Evolutionary conservation across 1,140 invertebrate species (phyloP).

Genomic region (Andricus grossulariae): DNA sequence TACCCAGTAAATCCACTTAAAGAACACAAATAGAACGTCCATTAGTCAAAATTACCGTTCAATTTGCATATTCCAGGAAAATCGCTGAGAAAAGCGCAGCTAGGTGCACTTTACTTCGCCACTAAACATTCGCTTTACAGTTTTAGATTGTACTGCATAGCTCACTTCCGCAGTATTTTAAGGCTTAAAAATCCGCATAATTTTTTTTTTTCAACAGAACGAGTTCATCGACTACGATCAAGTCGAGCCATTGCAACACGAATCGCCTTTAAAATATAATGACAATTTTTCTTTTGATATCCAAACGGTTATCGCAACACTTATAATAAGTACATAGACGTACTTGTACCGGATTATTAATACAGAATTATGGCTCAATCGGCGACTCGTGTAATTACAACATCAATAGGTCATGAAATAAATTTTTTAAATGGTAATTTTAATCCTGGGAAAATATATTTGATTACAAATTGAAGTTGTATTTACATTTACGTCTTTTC

Average conservation of each 20-base stretch:
- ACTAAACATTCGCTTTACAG: constrained; percentile 13
- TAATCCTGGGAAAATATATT: no score
- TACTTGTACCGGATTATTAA: constrained; percentile 3
- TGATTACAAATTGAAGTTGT: no score
- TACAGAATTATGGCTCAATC: not conserved
- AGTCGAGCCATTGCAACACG: not conserved
- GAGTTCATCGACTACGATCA: not conserved
- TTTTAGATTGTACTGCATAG: constrained; percentile 5
- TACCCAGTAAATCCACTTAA: not conserved
- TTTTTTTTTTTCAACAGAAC: not conserved
- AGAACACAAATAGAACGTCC: constrained; percentile 18
- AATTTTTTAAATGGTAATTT: no score
- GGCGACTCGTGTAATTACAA: not conserved
- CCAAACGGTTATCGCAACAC: constrained; percentile 9
- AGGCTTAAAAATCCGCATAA: not conserved
- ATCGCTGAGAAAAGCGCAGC: constrained; percentile 9
- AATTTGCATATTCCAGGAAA: not conserved
- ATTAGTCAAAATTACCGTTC: constrained; percentile 10
- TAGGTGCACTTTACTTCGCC: constrained; percentile 12
- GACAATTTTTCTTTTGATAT: constrained; percentile 41
- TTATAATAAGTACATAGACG: not conserved
- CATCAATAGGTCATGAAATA: no score
- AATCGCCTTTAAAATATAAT: constrained; percentile 30
- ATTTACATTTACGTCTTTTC: no score
- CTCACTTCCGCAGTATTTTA: constrained; percentile 1